These are phyloP conservation scores for Emydura subglobosa DNA, from an alignment of 2,113 vertebrate species.

Conservation along the genomic window DNA sequence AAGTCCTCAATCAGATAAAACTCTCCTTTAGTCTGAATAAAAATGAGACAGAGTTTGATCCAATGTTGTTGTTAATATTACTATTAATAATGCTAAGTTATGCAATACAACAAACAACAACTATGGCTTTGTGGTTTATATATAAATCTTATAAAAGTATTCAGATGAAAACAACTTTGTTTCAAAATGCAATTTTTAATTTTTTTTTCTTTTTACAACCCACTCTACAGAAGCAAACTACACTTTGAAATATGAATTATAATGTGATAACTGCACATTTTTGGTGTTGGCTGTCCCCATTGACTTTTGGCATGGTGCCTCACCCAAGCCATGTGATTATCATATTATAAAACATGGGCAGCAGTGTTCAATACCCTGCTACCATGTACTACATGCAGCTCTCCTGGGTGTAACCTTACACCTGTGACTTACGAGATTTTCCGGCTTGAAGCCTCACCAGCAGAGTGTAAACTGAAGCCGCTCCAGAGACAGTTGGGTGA, in stretches of 20 bases:
- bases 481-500: constrained; percentile 68
- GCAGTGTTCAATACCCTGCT: rapidly evolving
- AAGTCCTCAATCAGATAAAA: not conserved
- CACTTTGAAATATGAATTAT: not conserved
- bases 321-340: not conserved
- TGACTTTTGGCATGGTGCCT: rapidly evolving
- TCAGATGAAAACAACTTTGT: not conserved
- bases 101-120: rapidly evolving
- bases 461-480: constrained; percentile 54
- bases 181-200: rapidly evolving
- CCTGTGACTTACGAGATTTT: constrained; percentile 61
- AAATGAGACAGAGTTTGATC: not conserved
- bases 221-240: not conserved
- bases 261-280: not conserved
- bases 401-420: not conserved
- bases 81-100: not conserved
- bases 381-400: not conserved
- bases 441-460: constrained; percentile 51
- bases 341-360: constrained; percentile 11
- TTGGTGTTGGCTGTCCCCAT: rapidly evolving
- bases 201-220: rapidly evolving
- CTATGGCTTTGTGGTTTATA: rapidly evolving
- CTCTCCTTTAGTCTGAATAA: not conserved
- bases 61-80: not conserved
- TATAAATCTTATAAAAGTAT: rapidly evolving